phyloP scores from a whole-genome alignment of 1,140 invertebrate genomes.

The Pristionchus pacificus region DNA sequence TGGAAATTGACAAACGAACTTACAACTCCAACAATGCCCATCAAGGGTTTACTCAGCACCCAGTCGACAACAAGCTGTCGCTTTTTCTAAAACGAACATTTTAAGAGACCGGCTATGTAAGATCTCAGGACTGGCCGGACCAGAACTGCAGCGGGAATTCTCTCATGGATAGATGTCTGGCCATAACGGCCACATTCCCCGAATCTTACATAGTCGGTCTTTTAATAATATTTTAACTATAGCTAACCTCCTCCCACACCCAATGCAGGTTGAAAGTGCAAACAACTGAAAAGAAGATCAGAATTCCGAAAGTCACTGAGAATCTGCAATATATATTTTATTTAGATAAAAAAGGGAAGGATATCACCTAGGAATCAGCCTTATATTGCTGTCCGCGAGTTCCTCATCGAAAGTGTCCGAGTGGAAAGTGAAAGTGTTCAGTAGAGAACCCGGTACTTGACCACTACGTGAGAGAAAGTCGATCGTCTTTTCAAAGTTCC shows the following conservation, averaged over 20 bases:
- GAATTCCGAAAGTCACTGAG: slow-evolving; percentile 42
- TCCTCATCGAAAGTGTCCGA: slow-evolving; percentile 49
- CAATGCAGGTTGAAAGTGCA: slow-evolving; percentile 45
- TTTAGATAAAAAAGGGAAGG: background rate
- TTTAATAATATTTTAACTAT: too few species aligned
- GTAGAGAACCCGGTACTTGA: too few species aligned
- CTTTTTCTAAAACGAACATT: slow-evolving; percentile 28
- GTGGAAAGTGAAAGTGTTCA: slow-evolving; percentile 46
- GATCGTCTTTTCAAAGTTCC: too few species aligned
- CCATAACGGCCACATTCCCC: too few species aligned
- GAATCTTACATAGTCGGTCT: too few species aligned
- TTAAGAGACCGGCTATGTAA: slow-evolving; percentile 33
- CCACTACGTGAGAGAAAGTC: too few species aligned
- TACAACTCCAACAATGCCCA: slow-evolving; percentile 64
- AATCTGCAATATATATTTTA: slow-evolving; percentile 36
- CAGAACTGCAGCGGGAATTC: background rate
- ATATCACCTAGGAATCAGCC: slow-evolving; percentile 37
- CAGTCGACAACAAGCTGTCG: slow-evolving; percentile 4
- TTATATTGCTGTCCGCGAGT: slow-evolving; percentile 37
- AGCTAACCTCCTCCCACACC: slow-evolving; percentile 22
- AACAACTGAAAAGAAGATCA: slow-evolving; percentile 44
- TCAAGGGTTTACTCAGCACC: slow-evolving; percentile 42
- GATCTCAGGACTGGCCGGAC: background rate
- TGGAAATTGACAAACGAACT: background rate
- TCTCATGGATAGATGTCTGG: background rate